phyloP scores from a whole-genome alignment of 30 jellyfish, hydroid and myxozoan genomes.

The Catostylus mosaicus region DNA sequence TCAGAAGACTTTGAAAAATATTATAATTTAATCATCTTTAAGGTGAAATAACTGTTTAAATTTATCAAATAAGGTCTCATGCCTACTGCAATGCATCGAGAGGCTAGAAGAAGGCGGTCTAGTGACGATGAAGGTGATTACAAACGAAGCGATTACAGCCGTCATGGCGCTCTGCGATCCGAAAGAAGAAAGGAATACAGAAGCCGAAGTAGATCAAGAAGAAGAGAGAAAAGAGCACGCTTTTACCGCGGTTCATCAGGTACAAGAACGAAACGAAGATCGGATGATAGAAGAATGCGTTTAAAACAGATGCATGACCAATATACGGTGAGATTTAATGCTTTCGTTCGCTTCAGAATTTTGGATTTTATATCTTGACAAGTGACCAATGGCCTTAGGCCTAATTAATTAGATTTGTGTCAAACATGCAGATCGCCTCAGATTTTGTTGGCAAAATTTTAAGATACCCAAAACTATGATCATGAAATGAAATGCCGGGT shows the following conservation, averaged over 20 bases:
- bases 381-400: no score
- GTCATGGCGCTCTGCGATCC: slow-evolving; percentile 3
- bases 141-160: slow-evolving; percentile 15
- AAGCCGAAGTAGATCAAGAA: slow-evolving; percentile 55
- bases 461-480: no score
- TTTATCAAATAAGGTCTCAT: neutral
- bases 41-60: no score
- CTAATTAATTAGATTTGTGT: no score
- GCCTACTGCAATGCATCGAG: slow-evolving; percentile 70
- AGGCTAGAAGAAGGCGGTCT: slow-evolving; percentile 50
- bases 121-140: slow-evolving; percentile 31
- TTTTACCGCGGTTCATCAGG: slow-evolving; percentile 93
- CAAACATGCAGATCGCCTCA: no score
- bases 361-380: no score
- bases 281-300: slow-evolving; percentile 80
- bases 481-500: no score
- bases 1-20: no score
- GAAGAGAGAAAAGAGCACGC: slow-evolving; percentile 70
- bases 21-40: no score
- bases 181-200: slow-evolving; percentile 47
- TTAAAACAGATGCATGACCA: slow-evolving; percentile 62
- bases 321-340: slow-evolving; percentile 29
- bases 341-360: no score
- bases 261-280: slow-evolving; percentile 84
- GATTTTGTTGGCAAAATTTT: no score